A percentile compares a stretch with the other conserved stretches of the same genome.
phyloP scores from a whole-genome alignment of 2,797 vertebrate species.

The Trichosurus vulpecula region DNA sequence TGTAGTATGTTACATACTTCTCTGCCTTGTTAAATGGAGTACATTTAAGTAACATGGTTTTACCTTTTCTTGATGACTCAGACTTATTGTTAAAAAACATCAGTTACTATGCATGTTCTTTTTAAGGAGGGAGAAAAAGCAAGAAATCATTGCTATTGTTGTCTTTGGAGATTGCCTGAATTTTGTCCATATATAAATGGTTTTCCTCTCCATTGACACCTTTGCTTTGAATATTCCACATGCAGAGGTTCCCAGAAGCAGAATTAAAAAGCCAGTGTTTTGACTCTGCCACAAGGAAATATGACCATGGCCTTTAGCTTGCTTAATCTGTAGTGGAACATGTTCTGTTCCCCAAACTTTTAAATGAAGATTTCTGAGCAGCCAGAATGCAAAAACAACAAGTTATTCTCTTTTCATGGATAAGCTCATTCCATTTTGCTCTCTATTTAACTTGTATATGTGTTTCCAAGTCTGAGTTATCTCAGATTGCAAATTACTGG shows the following conservation, averaged over 20 bases:
- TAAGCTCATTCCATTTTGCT: not conserved
- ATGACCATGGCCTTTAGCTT: not conserved
- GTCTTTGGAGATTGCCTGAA: not conserved
- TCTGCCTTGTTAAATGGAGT: not conserved
- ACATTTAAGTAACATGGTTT: not conserved
- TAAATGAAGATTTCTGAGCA: not conserved
- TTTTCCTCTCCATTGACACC: conserved; percentile 15
- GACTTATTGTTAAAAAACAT: not conserved
- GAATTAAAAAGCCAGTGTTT: not conserved
- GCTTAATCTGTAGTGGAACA: not conserved
- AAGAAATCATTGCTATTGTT: conserved; percentile 42
- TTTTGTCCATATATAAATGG: not conserved
- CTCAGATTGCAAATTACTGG: conserved; percentile 20
- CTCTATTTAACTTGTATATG: conserved; percentile 42
- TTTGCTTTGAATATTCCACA: not conserved
- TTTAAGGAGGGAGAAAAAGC: conserved; percentile 39
- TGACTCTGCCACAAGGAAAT: not conserved
- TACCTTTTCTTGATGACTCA: not conserved
- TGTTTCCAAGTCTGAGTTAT: conserved; percentile 35
- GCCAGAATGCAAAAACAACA: not conserved
- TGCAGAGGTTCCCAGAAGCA: not conserved
- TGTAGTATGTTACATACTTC: not conserved
- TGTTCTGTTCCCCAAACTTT: not conserved
- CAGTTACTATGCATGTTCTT: not conserved
- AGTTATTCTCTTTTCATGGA: not conserved